A percentile compares a stretch with the other conserved stretches of the same genome.
Evolutionary conservation across 2,888 invertebrate species (phyloP).

Genomic region (Drosophila helvetica): DNA sequence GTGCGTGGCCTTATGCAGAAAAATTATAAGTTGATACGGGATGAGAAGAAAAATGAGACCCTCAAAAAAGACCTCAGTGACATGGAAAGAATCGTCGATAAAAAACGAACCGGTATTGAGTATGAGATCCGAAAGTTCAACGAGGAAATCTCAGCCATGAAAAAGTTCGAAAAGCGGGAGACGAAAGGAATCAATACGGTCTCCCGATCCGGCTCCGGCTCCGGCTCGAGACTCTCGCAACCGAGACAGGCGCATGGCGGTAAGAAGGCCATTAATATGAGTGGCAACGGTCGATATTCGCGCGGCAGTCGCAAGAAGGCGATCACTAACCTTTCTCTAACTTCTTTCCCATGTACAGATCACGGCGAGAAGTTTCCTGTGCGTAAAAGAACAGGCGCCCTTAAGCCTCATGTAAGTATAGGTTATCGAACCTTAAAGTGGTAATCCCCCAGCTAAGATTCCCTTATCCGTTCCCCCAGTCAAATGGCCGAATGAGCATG

Average conservation of each 20-base stretch:
- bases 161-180: conserved; percentile 93
- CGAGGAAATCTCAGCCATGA: conserved; percentile 92
- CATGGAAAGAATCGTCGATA: not conserved
- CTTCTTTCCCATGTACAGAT: no score
- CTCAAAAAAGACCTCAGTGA: not conserved
- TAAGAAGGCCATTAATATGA: not conserved
- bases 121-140: conserved; percentile 95
- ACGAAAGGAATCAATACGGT: conserved; percentile 84
- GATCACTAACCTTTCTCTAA: no score
- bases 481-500: no score
- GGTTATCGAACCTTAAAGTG: not conserved
- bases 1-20: not conserved
- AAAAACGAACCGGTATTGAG: conserved; percentile 89
- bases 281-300: no score
- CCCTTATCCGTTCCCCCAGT: not conserved
- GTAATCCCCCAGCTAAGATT: not conserved
- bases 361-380: no score
- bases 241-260: conserved; percentile 13
- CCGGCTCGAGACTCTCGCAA: conserved; percentile 19
- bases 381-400: no score
- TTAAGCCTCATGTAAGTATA: not conserved
- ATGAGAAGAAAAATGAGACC: not conserved
- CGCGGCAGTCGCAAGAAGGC: no score
- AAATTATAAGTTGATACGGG: not conserved
- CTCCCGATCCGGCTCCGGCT: conserved; percentile 78